Evolutionary conservation across 2,888 invertebrate species (phyloP).

Genomic region (Ischnura elegans): DNA sequence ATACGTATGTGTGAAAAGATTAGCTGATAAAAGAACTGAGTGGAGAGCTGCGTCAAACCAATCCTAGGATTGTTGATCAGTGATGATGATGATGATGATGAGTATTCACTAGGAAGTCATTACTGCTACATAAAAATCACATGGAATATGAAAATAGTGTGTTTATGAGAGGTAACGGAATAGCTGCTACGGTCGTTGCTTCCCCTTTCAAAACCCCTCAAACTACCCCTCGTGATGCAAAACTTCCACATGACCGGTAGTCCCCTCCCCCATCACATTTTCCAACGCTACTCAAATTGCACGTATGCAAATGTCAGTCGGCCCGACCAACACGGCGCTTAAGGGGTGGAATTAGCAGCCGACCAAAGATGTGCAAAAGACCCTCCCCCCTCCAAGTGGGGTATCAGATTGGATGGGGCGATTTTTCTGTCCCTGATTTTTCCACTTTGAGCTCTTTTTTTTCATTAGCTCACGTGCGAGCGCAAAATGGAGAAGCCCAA

Average conservation of each 20-base stretch:
- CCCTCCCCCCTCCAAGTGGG: not conserved
- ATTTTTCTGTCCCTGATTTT: conserved; percentile 21
- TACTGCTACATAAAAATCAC: too few species aligned
- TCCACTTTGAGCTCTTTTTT: not conserved
- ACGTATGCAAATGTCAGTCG: conserved; percentile 36
- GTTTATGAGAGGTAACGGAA: too few species aligned
- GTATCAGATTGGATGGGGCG: conserved; percentile 33
- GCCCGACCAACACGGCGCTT: not conserved
- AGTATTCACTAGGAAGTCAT: too few species aligned
- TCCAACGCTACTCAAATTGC: not conserved
- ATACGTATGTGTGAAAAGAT: too few species aligned
- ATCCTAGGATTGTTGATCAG: too few species aligned
- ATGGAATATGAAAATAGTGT: too few species aligned
- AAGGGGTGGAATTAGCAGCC: conserved; percentile 31
- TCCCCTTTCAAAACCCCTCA: not conserved
- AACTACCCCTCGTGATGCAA: not conserved
- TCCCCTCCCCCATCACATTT: not conserved
- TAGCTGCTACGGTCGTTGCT: not conserved
- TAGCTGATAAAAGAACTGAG: too few species aligned
- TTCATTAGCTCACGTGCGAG: not conserved
- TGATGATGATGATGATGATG: too few species aligned
- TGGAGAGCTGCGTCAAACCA: too few species aligned
- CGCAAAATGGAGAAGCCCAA: not conserved
- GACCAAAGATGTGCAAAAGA: not conserved
- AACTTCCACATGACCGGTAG: not conserved